A percentile compares a stretch with the other conserved stretches of the same genome.
Evolutionary conservation across 2,113 vertebrate genomes (phyloP).

Genomic region (Nothoprocta perdicaria): DNA sequence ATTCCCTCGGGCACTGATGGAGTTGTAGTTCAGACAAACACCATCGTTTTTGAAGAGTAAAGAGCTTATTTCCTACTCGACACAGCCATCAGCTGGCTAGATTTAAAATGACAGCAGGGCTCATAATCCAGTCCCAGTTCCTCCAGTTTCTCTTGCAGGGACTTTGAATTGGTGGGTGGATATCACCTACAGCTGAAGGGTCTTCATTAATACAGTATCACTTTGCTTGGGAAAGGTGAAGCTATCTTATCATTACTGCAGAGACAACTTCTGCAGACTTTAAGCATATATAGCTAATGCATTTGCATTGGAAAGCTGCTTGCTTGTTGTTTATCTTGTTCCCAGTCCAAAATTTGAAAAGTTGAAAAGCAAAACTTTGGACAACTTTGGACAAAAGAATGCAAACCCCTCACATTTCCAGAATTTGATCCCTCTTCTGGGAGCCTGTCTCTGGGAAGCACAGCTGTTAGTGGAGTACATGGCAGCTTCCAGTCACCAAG

Average conservation of each 20-base stretch:
- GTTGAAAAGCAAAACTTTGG: background rate
- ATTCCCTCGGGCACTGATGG: background rate
- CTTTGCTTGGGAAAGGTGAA: background rate
- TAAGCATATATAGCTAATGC: background rate
- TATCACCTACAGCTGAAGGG: background rate
- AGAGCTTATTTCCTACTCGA: slow-evolving; percentile 23
- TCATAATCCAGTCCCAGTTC: background rate
- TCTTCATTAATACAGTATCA: fast-evolving
- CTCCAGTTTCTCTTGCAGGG: no score
- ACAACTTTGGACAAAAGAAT: background rate
- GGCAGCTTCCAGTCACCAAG: background rate
- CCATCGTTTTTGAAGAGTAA: background rate
- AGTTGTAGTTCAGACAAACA: background rate
- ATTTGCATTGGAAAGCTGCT: background rate
- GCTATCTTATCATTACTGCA: background rate
- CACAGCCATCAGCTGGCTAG: slow-evolving; percentile 63
- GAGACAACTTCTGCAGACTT: background rate
- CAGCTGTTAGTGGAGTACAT: background rate
- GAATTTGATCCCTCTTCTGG: fast-evolving
- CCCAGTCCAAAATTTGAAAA: background rate
- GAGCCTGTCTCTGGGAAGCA: fast-evolving
- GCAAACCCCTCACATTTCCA: fast-evolving
- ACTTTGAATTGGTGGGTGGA: background rate
- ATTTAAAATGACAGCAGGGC: slow-evolving; percentile 27
- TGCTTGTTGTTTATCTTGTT: background rate